Conservation (phyloP, 2,888 invertebrate species). For the Phalangium opilio region DNA sequence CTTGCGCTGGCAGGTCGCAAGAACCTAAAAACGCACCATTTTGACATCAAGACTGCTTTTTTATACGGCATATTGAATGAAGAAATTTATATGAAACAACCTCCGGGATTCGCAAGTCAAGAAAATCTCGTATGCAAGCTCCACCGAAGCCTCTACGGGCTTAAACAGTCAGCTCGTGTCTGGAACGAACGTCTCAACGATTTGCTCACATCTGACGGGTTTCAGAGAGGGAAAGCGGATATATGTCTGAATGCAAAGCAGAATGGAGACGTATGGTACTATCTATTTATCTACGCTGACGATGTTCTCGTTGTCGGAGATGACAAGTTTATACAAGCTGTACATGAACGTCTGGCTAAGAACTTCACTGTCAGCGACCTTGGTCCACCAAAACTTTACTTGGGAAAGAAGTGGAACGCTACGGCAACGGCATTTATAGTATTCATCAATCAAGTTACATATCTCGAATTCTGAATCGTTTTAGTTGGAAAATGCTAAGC, state of each 20-base stretch:
- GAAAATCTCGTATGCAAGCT: neutral
- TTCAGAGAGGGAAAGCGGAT: neutral
- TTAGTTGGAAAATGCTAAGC: neutral
- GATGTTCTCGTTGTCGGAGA: too few species aligned
- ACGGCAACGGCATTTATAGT: neutral
- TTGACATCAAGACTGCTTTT: constrained; percentile 20
- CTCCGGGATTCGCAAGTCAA: neutral
- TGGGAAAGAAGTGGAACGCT: neutral
- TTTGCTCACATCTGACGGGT: neutral
- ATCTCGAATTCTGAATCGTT: neutral
- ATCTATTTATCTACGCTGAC: too few species aligned
- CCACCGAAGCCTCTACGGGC: neutral
- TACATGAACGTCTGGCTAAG: too few species aligned
- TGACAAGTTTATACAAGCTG: too few species aligned
- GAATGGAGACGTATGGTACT: too few species aligned
- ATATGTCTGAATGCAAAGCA: neutral
- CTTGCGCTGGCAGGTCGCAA: constrained; percentile 11
- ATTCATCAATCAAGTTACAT: constrained; percentile 2
- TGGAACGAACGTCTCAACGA: neutral
- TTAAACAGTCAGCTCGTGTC: neutral
- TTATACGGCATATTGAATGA: constrained; percentile 8
- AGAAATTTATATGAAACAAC: neutral
- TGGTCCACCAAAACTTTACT: too few species aligned
- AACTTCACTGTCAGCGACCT: too few species aligned
- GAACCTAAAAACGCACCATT: constrained; percentile 10